Evolutionary conservation across 2,888 invertebrate species (phyloP).

Genomic region (Drosophila lacicola): DNA sequence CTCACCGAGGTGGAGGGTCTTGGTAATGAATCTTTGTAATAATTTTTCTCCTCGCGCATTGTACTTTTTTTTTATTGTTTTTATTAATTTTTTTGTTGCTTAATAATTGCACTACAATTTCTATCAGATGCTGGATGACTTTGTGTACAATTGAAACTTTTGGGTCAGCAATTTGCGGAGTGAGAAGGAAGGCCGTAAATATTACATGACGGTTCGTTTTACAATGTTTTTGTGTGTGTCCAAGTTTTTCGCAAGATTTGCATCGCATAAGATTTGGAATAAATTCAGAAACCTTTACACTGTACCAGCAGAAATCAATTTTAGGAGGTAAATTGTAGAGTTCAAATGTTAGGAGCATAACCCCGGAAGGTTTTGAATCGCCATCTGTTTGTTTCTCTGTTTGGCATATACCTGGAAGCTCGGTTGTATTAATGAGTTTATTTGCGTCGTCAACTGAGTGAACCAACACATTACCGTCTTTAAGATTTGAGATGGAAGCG

Average conservation of each 20-base stretch:
- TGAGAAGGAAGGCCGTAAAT: constrained; percentile 5
- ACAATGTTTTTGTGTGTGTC: constrained; percentile 1
- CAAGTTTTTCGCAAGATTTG: constrained; percentile 12
- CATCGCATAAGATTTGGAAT: constrained; percentile 16
- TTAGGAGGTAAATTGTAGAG: constrained; percentile 18
- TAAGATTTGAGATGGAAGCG: too few species aligned
- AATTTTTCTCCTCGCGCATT: too few species aligned
- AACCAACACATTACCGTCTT: too few species aligned
- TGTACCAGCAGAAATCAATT: constrained; percentile 20
- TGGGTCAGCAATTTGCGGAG: constrained; percentile 8
- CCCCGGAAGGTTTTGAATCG: constrained; percentile 14
- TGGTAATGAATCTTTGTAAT: too few species aligned
- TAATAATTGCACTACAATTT: too few species aligned
- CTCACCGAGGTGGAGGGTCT: not conserved
- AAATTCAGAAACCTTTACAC: constrained; percentile 14
- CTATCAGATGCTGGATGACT: not conserved
- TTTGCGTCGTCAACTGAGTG: too few species aligned
- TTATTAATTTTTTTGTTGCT: too few species aligned
- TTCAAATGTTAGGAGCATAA: constrained; percentile 23
- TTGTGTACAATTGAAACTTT: constrained; percentile 9
- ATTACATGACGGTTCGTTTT: constrained; percentile 1
- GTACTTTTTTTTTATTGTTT: too few species aligned
- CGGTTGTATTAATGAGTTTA: too few species aligned
- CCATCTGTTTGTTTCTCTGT: constrained; percentile 6
- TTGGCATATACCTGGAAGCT: too few species aligned